Evolutionary conservation across 2,888 invertebrate species (phyloP), one percentile per base, ranked within the genome.

Genomic region (Schrankia costaestrigalis): DNA sequence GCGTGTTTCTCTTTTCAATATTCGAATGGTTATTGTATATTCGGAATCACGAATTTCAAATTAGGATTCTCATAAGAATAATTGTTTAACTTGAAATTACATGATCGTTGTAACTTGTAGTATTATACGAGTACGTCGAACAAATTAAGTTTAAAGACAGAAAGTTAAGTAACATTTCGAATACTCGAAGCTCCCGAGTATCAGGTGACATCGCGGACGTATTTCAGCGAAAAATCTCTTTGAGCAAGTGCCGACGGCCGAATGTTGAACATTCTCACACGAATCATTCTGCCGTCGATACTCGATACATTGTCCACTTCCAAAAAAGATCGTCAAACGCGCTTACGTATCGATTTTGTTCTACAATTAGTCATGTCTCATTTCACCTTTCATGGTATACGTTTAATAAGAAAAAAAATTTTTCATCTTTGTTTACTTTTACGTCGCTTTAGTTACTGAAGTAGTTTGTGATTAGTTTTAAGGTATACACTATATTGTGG

Each of bases 231-330:
- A 83, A 69, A 58, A 67, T 66, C 66, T 62, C 63, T 83, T 86
- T 85, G 83, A 82, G 59, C 56, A 57, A 49, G 56, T 45, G 74
- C 85, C 85, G 85, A 62, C 82, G 67, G 68, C 41, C 54, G 49
- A 62, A 54, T 83, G 85, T 85, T 84, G 71, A 63, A 71, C 81
- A 86, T 86, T 83, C 82, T 68, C 78, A 80, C 86, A 86, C 86
- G 86, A 72, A 63, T 65, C 52, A 54, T 54, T 52, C 60, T 56
- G 62, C 56, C 57, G 39, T 52, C 47, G 55, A 51, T 54, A 45
- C 54, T 45, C 54, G 35, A 55, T 54, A 55, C 35, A 62, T 55
- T 71, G 72, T 70, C 53, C 60, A 42, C 70, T 75, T 70, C 75
- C 74, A 68, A 83, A 84, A 82, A 73, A 52, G 69, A 71, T 59